Evolutionary conservation across 1,140 invertebrate genomes (phyloP).

Genomic region (Drosophila obscura): DNA sequence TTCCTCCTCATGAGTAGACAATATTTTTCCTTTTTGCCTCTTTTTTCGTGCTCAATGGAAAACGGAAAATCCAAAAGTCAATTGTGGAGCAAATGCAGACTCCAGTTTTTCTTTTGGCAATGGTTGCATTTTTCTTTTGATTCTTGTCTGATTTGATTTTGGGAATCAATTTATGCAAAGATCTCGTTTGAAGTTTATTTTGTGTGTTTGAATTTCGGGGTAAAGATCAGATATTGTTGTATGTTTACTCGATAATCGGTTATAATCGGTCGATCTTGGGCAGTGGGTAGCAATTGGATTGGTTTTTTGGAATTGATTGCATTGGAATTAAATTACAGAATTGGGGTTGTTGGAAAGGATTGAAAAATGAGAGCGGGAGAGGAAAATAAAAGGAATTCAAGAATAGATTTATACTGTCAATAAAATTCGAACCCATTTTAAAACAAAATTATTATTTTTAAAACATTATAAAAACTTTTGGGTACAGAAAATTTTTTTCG

Average conservation of each 20-base stretch:
- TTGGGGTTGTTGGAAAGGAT: too few species aligned
- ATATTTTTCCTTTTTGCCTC: constrained; percentile 44
- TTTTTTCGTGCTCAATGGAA: constrained; percentile 38
- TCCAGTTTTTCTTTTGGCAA: constrained; percentile 39
- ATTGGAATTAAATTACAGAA: neutral
- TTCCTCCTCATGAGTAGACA: constrained; percentile 66
- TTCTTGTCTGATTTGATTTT: constrained; percentile 24
- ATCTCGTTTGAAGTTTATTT: constrained; percentile 34
- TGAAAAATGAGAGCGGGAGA: too few species aligned
- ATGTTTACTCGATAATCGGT: constrained; percentile 19
- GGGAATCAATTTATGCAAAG: neutral
- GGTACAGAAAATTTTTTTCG: too few species aligned
- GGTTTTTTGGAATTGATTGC: constrained; percentile 11
- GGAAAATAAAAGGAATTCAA: too few species aligned
- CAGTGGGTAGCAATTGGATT: constrained; percentile 1
- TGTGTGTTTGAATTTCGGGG: constrained; percentile 5
- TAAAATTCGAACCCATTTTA: too few species aligned
- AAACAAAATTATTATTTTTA: too few species aligned
- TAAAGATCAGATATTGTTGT: constrained; percentile 35
- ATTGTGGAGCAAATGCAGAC: constrained; percentile 24
- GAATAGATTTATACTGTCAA: too few species aligned
- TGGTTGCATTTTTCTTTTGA: constrained; percentile 44
- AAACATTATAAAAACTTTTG: too few species aligned
- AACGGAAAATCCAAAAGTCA: constrained; percentile 43
- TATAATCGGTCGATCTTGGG: constrained; percentile 39